These are phyloP conservation scores for Catostylus mosaicus DNA, from an alignment of 30 jellyfish, hydroid and myxozoan genomes.

Conservation along the genomic window DNA sequence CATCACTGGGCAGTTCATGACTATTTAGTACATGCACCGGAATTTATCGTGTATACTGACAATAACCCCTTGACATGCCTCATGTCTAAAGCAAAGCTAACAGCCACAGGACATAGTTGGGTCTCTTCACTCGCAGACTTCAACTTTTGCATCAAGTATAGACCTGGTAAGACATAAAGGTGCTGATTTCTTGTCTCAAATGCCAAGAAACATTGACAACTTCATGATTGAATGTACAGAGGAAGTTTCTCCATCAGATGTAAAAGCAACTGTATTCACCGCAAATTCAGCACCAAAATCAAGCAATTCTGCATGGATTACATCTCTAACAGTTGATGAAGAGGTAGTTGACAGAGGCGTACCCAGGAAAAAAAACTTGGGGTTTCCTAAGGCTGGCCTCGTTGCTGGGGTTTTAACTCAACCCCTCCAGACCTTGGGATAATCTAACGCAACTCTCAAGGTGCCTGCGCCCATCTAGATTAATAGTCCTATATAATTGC, in stretches of 20 bases:
- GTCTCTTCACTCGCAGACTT: constrained; percentile 50
- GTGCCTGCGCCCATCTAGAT: too few species aligned
- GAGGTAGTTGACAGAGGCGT: background rate
- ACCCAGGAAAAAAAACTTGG: background rate
- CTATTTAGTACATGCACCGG: constrained; percentile 22
- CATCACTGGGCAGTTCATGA: constrained; percentile 49
- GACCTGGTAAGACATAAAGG: constrained; percentile 45
- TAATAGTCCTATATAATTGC: too few species aligned
- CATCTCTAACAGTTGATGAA: constrained; percentile 27
- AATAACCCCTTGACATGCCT: constrained; percentile 57
- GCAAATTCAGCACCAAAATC: background rate
- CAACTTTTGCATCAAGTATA: constrained; percentile 33
- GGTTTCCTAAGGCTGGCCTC: too few species aligned
- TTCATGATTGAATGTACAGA: constrained; percentile 9
- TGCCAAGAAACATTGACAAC: constrained; percentile 30
- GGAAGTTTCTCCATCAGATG: constrained; percentile 19
- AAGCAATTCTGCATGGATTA: constrained; percentile 25
- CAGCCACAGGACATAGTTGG: constrained; percentile 68
- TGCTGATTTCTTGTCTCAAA: constrained; percentile 62
- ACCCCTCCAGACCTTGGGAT: background rate
- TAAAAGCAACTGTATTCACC: constrained; percentile 7
- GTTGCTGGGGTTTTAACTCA: background rate
- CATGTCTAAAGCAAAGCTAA: constrained; percentile 47
- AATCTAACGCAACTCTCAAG: too few species aligned
- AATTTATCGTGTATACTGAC: constrained; percentile 43